Evolutionary conservation across 2,888 invertebrate species (phyloP).

Genomic region (Thelaira solivaga): DNA sequence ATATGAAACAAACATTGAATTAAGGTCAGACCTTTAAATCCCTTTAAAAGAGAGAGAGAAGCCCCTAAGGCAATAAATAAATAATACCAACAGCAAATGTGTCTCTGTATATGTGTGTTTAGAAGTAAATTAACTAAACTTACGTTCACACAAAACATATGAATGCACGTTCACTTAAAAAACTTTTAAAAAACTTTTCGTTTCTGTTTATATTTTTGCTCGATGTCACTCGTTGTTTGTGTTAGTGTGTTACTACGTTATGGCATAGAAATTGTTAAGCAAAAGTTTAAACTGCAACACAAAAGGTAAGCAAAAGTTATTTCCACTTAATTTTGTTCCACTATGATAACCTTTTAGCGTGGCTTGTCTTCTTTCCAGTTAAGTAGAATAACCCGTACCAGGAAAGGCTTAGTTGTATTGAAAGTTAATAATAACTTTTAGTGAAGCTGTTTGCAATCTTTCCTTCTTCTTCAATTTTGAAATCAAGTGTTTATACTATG

Average conservation of each 20-base stretch:
- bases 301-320: constrained; percentile 62
- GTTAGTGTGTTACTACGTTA: not conserved
- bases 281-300: constrained; percentile 59
- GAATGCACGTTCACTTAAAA: not conserved
- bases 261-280: constrained; percentile 35
- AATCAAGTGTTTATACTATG: too few species aligned
- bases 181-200: constrained; percentile 19
- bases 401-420: constrained; percentile 27
- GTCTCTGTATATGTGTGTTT: not conserved
- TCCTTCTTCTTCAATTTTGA: too few species aligned
- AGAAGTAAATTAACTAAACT: constrained; percentile 10
- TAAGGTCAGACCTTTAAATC: constrained; percentile 25
- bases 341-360: constrained; percentile 20
- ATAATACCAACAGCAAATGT: not conserved
- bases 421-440: not conserved
- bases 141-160: not conserved
- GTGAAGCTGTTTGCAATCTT: not conserved
- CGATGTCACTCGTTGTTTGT: constrained; percentile 9
- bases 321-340: constrained; percentile 50
- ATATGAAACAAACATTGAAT: constrained; percentile 28
- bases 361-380: constrained; percentile 10
- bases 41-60: not conserved
- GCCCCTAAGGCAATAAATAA: not conserved
- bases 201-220: constrained; percentile 32
- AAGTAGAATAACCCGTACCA: too few species aligned